Evolutionary conservation across 2,888 invertebrate genomes (phyloP).

Genomic region (Sialis lutaria): DNA sequence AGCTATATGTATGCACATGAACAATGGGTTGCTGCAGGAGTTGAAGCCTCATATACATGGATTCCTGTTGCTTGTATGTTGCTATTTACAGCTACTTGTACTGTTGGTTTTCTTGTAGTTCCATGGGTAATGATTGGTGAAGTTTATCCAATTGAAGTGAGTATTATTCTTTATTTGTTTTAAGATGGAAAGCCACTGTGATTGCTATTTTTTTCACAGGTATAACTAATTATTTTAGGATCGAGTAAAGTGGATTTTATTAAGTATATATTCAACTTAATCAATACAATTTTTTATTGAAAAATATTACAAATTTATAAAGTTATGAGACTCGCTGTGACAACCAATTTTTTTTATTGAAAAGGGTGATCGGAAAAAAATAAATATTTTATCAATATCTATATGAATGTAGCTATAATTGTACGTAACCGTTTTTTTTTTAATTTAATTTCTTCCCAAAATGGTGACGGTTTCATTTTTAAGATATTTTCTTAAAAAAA

Average conservation of each 20-base stretch:
- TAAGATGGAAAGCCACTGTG: background rate
- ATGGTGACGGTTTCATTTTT: too few species aligned
- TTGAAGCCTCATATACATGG: conserved; percentile 32
- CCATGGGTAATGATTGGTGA: conserved; percentile 65
- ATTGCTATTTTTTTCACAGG: background rate
- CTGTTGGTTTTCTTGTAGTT: conserved; percentile 46
- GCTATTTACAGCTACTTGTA: conserved; percentile 41
- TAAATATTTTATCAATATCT: too few species aligned
- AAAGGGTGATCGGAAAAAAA: too few species aligned
- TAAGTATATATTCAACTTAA: background rate
- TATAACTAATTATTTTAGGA: background rate
- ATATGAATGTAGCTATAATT: too few species aligned
- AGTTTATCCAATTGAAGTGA: conserved; percentile 46
- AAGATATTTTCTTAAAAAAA: too few species aligned
- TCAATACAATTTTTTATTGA: too few species aligned
- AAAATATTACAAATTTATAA: too few species aligned
- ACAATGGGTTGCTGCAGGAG: conserved; percentile 28
- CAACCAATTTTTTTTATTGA: too few species aligned
- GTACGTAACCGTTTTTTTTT: too few species aligned
- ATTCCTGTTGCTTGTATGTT: conserved; percentile 42
- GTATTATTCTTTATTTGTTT: background rate
- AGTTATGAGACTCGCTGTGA: background rate
- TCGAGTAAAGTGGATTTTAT: background rate
- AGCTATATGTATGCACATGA: conserved; percentile 39
- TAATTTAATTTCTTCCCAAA: too few species aligned